These are phyloP conservation scores for Polymixis flavicincta DNA, from an alignment of 2,888 invertebrate genomes.

Conservation along the genomic window DNA sequence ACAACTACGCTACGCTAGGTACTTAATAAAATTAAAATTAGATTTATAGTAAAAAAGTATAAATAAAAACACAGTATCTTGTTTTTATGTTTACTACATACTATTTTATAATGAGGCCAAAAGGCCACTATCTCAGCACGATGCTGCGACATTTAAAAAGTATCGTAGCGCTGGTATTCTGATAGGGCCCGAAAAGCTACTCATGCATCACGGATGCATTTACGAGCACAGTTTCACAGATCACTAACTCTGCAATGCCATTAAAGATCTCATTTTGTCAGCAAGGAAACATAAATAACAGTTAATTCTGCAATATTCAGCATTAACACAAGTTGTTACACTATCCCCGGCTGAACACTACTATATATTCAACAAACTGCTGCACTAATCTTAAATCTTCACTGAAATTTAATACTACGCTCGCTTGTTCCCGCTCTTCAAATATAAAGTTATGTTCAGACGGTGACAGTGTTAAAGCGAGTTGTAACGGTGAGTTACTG, in stretches of 20 bases:
- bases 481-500: conserved; percentile 34
- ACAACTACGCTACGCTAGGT: too few species aligned
- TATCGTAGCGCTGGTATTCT: too few species aligned
- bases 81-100: too few species aligned
- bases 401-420: conserved; percentile 58
- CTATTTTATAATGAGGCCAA: too few species aligned
- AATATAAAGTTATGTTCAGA: conserved; percentile 56
- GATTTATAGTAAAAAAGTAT: too few species aligned
- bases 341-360: conserved; percentile 34
- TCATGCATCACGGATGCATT: neutral
- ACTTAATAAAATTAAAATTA: too few species aligned
- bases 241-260: conserved; percentile 13
- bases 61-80: too few species aligned
- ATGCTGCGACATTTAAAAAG: too few species aligned
- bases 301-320: conserved; percentile 51
- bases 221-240: neutral
- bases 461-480: conserved; percentile 35
- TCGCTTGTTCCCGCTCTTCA: conserved; percentile 44
- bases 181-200: too few species aligned
- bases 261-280: conserved; percentile 30
- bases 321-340: conserved; percentile 30
- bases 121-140: too few species aligned
- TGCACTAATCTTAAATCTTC: conserved; percentile 59
- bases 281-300: conserved; percentile 17
- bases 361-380: conserved; percentile 54